Evolutionary conservation across 2,797 vertebrate genomes (phyloP), one percentile per base, ranked within the genome.

Genomic region (Takifugu rubripes): DNA sequence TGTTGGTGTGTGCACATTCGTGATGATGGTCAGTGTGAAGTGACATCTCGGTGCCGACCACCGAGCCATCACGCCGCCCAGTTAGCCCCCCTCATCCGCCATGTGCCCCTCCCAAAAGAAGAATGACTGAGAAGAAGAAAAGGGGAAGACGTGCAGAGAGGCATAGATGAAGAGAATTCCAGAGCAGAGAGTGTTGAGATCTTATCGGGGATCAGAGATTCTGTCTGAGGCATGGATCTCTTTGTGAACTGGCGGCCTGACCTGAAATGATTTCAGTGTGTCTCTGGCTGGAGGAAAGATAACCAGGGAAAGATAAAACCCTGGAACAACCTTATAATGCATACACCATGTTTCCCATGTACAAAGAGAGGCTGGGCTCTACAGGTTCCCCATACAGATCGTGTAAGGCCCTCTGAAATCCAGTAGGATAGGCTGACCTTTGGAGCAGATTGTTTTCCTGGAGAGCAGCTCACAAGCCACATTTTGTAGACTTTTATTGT

Each of bases 181-280:
- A 43, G 69, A 70, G 75, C 72, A 79, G 68, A 77, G 55, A 78
- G 75, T 67, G 63, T 66, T 79, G 70, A 82, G 86, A 88, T 84
- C 72, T 68, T 86, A 87, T 88, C 84, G 2, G 64, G 66, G 75
- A 88, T 86, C 81, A 84, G 77, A 86, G 79, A 83, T 76, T 77
- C 66, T 54, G 75, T 79, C 79, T 73, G 73, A 77, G 75, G 79
- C 58, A 64, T 36, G 36, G 77, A 75, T 62, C 72, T 68, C 64
- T 25, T 71, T 67, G 75, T 72, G 75, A 86, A 82, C 78, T 78
- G 81, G 79, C 21, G 55, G 72, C 70, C 78, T 77, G 66, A 85
- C 85, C 84, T 82, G 60, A 83, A 83, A 87, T 66, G 74, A 85
- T 86, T 84, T 59, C 78, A 79, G 80, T 83, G 81, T 66, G 51